A percentile compares a stretch with the other conserved stretches of the same genome.
Conservation (phyloP, 2,113 vertebrate species). For the Leiothrix lutea region DNA sequence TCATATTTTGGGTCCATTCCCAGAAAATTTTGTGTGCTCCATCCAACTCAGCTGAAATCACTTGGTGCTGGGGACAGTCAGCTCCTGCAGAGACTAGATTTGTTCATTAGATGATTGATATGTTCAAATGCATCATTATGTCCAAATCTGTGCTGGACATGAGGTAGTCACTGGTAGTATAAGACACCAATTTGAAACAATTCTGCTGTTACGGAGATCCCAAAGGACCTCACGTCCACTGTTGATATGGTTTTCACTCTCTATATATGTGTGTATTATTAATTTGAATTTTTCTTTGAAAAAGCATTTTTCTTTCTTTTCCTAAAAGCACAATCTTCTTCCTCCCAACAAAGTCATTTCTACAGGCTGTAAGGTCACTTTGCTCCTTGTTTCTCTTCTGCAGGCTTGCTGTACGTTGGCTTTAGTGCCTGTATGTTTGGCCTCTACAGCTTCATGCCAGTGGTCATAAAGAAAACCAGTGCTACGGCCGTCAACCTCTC, state of each 20-base stretch:
- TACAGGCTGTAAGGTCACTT: not conserved
- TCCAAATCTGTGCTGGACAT: not conserved
- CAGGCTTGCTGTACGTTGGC: slow-evolving; percentile 90
- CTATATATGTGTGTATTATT: not conserved
- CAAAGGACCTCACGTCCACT: not conserved
- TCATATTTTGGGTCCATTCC: not conserved
- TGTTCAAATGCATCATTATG: not conserved
- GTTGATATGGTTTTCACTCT: not conserved
- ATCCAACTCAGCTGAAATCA: not conserved
- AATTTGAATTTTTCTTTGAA: not conserved
- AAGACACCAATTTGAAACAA: not conserved
- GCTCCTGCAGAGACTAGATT: not conserved
- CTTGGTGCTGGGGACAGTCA: not conserved
- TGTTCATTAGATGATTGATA: too few species aligned
- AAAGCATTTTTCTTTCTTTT: not conserved
- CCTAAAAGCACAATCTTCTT: not conserved
- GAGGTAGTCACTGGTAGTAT: not conserved
- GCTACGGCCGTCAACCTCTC: slow-evolving; percentile 92
- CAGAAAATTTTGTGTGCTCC: not conserved
- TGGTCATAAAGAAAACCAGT: slow-evolving; percentile 93
- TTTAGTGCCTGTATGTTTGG: slow-evolving; percentile 96
- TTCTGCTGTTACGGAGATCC: not conserved
- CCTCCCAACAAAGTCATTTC: not conserved
- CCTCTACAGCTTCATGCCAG: slow-evolving; percentile 95
- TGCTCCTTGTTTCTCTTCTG: not conserved